Evolutionary conservation across 2,797 vertebrate species (phyloP).

Genomic region (Hyperoplus lanceolatus): DNA sequence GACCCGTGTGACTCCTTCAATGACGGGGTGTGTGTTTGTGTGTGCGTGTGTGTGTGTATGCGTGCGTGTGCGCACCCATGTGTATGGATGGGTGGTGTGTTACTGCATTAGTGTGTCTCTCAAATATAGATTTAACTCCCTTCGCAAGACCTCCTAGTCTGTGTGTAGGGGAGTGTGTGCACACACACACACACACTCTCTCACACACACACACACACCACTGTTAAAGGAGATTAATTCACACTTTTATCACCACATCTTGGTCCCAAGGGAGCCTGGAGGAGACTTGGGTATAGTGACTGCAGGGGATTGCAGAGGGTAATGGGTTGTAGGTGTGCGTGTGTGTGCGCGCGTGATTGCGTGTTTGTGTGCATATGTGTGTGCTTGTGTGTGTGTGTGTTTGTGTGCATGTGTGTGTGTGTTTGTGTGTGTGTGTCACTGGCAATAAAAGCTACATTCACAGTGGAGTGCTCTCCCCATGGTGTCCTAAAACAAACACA

Average conservation of each 20-base stretch:
- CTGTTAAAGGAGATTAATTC: constrained; percentile 81
- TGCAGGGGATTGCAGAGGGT: constrained; percentile 59
- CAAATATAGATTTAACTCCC: constrained; percentile 47
- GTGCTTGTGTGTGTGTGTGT: constrained; percentile 52
- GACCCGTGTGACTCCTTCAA: constrained; percentile 58
- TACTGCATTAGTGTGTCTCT: constrained; percentile 55
- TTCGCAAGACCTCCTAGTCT: constrained; percentile 36
- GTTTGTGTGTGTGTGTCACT: constrained; percentile 41
- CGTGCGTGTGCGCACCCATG: too few species aligned
- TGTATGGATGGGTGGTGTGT: not conserved
- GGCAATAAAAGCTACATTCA: constrained; percentile 73
- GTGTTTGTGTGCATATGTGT: constrained; percentile 39
- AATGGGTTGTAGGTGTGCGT: constrained; percentile 62
- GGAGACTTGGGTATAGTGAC: constrained; percentile 60
- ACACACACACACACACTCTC: constrained; percentile 29
- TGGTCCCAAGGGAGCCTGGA: constrained; percentile 63
- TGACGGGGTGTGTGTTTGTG: constrained; percentile 43
- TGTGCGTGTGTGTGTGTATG: too few species aligned
- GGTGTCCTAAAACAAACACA: constrained; percentile 82
- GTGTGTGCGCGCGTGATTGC: constrained; percentile 8
- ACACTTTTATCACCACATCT: constrained; percentile 81
- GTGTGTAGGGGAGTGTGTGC: constrained; percentile 1
- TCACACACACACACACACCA: not conserved
- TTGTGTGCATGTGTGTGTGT: constrained; percentile 9
- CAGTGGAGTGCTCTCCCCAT: constrained; percentile 71